Evolutionary conservation across 2,113 vertebrate species (phyloP), one percentile per base, ranked within the genome.

Genomic region (Accipiter virgatus): DNA sequence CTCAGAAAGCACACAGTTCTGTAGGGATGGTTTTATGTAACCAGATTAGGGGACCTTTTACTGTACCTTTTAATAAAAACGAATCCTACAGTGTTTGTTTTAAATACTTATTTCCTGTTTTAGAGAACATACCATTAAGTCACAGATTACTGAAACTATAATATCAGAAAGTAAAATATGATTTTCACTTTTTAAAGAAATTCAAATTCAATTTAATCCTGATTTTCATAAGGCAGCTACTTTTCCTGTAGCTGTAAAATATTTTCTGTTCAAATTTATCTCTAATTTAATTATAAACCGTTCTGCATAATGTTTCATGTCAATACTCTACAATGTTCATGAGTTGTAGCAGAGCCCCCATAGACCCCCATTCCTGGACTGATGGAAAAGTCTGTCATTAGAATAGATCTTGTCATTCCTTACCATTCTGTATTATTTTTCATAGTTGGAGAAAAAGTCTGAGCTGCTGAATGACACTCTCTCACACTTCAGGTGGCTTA

Each of bases 51-150:
- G 29, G 81, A 85, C 13, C 9, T 81, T 53, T 47, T 36, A 75
- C 16, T 27, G 10, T 73, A 87, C 45, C 42, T 88, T 95, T 95
- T 67, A 91, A 95, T 78, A 89, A 55, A 94, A 94, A 92, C 50
- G 32, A 92, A 94, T 96, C 55, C 13, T 65, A 47, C 29, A 42
- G 43, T 38, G 40, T 13, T 16, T 82, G 79, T 66, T 95, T 89
- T 71, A 87, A 81, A 91, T 45, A 81, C 47, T 67, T 78, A 56
- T 42, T 86, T 86, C 31, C 68, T 52, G 7, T 26, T 91, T 80
- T 55, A 45, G 29, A 79, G 26, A 95, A 90, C 9, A 59, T 50
- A 59, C 2, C 31, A 73, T 62, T 56, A 91, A 88, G 6, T 40
- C 50, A 68, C 26, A 61, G 70, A 74, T 87, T 86, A 95, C 2